Conservation (phyloP, 1,140 invertebrate species). For the Drosophila tristis region DNA sequence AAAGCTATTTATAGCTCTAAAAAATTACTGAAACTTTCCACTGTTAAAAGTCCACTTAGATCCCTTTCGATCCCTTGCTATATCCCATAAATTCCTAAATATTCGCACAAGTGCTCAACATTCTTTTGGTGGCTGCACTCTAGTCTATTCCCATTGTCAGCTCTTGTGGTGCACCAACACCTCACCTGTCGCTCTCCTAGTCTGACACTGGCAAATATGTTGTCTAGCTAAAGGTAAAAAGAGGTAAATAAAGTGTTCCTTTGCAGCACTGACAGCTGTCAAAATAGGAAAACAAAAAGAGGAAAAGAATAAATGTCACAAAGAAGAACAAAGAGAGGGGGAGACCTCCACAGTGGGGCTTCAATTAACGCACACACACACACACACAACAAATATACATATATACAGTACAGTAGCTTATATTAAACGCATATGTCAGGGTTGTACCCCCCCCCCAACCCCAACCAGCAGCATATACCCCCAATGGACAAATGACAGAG, state of each 20-base stretch:
- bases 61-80: too few relatives aligned
- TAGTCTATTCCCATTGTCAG: background rate
- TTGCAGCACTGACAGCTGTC: conserved; percentile 63
- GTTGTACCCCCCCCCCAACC: background rate
- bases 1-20: too few relatives aligned
- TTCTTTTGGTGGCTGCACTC: background rate
- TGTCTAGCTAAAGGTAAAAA: conserved; percentile 25
- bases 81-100: too few relatives aligned
- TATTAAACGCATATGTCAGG: conserved; percentile 70
- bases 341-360: conserved; percentile 22
- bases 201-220: conserved; percentile 56
- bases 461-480: background rate
- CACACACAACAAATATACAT: conserved; percentile 1
- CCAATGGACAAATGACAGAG: conserved; percentile 57
- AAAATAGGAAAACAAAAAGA: conserved; percentile 21
- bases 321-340: background rate
- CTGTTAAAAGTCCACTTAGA: too few relatives aligned
- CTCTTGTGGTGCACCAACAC: background rate
- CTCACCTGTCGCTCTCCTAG: conserved; percentile 35
- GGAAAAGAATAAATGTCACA: conserved; percentile 2
- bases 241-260: conserved; percentile 63
- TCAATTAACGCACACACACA: conserved; percentile 67
- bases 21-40: too few relatives aligned
- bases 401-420: conserved; percentile 18
- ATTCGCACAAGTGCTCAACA: too few relatives aligned